Conservation (phyloP, 92 coral and sea anemone species). For the Umimayanthus chanpuru region DNA sequence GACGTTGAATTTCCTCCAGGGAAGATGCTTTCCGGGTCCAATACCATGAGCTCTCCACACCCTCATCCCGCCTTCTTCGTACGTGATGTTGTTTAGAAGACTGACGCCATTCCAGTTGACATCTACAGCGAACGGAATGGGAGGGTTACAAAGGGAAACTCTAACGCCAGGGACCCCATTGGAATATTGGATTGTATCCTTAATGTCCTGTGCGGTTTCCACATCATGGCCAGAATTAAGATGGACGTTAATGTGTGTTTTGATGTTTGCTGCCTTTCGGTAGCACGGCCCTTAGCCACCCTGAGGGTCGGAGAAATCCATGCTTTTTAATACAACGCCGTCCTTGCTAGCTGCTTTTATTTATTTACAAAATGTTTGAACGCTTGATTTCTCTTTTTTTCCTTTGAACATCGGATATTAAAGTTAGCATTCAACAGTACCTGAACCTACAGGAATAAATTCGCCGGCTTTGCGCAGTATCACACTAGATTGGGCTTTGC, state of each 20-base stretch:
- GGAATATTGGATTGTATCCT: slow-evolving; percentile 21
- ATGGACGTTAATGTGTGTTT: slow-evolving; percentile 25
- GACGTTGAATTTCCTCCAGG: slow-evolving; percentile 32
- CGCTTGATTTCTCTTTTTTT: no score
- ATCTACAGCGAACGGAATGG: slow-evolving; percentile 1
- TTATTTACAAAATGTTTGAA: no score
- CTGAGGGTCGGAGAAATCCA: slow-evolving; percentile 42
- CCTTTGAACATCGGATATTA: no score
- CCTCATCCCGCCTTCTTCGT: slow-evolving; percentile 34
- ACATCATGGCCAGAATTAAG: slow-evolving; percentile 30
- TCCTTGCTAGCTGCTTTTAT: slow-evolving; percentile 7
- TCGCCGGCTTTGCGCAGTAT: no score
- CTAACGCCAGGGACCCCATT: slow-evolving; percentile 26
- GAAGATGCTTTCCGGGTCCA: slow-evolving; percentile 29
- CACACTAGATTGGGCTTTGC: no score
- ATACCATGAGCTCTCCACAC: slow-evolving; percentile 32
- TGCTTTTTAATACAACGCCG: not conserved
- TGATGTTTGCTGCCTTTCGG: slow-evolving; percentile 28
- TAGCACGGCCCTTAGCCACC: slow-evolving; percentile 41
- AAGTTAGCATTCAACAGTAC: no score
- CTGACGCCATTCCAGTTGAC: slow-evolving; percentile 34
- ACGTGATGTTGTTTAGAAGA: slow-evolving; percentile 17
- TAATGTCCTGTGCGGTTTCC: slow-evolving; percentile 25
- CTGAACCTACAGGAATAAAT: no score
- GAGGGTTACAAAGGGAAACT: slow-evolving; percentile 31